A percentile compares a stretch with the other conserved stretches of the same genome.
phyloP scores from a whole-genome alignment of 1,140 invertebrate genomes.

The Hypothenemus hampei region DNA sequence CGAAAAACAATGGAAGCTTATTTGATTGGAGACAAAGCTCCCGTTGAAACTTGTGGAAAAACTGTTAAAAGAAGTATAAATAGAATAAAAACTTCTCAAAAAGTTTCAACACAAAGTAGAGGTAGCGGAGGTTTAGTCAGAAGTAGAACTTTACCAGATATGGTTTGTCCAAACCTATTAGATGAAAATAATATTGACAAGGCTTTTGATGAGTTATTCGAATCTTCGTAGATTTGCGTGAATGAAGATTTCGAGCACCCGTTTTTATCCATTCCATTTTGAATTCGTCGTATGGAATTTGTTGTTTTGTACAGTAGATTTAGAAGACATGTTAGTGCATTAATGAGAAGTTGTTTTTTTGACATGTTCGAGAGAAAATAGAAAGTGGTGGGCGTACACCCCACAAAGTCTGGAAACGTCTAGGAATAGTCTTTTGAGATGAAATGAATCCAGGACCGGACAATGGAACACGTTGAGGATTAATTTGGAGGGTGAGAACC shows the following conservation, averaged over 20 bases:
- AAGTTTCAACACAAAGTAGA: conserved; percentile 46
- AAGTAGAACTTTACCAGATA: conserved; percentile 69
- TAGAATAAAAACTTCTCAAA: conserved; percentile 49
- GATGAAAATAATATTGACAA: conserved; percentile 69
- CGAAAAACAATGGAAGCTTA: conserved; percentile 76
- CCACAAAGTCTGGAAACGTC: conserved; percentile 10
- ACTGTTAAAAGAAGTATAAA: conserved; percentile 47
- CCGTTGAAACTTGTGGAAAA: conserved; percentile 26
- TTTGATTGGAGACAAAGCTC: conserved; percentile 47
- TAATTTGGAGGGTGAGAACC: conserved; percentile 32
- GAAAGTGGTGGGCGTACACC: conserved; percentile 26
- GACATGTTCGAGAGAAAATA: conserved; percentile 6
- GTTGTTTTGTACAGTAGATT: conserved; percentile 31
- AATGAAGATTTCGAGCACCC: conserved; percentile 17
- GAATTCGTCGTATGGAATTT: conserved; percentile 30
- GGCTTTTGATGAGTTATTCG: conserved; percentile 71
- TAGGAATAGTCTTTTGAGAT: conserved; percentile 9
- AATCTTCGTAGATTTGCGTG: conserved; percentile 31
- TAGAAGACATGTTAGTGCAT: conserved; percentile 12
- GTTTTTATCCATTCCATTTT: conserved; percentile 30
- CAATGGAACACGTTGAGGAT: conserved; percentile 32
- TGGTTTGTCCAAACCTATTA: conserved; percentile 57
- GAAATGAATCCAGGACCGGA: conserved; percentile 29
- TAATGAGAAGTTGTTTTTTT: conserved; percentile 22
- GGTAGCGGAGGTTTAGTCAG: conserved; percentile 50